Conservation (phyloP, 1,140 invertebrate genomes). For the Apis cerana region DNA sequence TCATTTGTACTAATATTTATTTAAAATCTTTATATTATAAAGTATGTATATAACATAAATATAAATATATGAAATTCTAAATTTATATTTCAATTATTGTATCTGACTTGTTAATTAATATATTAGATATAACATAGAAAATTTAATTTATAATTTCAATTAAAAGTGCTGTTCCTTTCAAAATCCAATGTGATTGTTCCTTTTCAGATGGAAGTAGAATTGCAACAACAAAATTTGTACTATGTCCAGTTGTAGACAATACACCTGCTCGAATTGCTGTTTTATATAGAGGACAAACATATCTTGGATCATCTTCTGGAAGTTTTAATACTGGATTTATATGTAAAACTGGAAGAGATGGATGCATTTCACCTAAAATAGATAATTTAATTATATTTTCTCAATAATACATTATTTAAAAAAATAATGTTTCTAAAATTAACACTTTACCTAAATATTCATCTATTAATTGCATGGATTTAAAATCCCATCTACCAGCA, state of each 20-base stretch:
- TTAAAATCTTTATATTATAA: neutral
- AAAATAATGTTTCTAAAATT: neutral
- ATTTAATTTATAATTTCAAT: slow-evolving; percentile 87
- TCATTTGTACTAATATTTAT: neutral
- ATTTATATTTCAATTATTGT: neutral
- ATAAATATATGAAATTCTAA: slow-evolving; percentile 8
- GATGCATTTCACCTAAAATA: slow-evolving; percentile 87
- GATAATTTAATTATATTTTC: neutral
- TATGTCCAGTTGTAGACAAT: slow-evolving; percentile 93
- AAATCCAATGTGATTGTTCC: slow-evolving; percentile 90
- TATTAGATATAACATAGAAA: slow-evolving; percentile 5
- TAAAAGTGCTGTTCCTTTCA: slow-evolving; percentile 91
- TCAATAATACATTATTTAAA: neutral
- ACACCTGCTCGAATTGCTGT: slow-evolving; percentile 91
- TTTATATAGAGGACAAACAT: slow-evolving; percentile 91
- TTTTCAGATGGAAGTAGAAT: slow-evolving; percentile 86
- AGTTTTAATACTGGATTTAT: slow-evolving; percentile 86
- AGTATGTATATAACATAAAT: slow-evolving; percentile 28
- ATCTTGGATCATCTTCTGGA: slow-evolving; percentile 84
- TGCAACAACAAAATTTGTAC: slow-evolving; percentile 93
- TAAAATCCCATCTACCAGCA: slow-evolving; percentile 90
- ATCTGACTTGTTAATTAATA: neutral
- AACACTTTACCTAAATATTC: slow-evolving; percentile 83
- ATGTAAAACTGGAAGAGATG: slow-evolving; percentile 88
- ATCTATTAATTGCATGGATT: slow-evolving; percentile 85